Base-by-base conservation (phyloP, 2,888 invertebrate species). In the Carpatolechia fugitivella region DNA sequence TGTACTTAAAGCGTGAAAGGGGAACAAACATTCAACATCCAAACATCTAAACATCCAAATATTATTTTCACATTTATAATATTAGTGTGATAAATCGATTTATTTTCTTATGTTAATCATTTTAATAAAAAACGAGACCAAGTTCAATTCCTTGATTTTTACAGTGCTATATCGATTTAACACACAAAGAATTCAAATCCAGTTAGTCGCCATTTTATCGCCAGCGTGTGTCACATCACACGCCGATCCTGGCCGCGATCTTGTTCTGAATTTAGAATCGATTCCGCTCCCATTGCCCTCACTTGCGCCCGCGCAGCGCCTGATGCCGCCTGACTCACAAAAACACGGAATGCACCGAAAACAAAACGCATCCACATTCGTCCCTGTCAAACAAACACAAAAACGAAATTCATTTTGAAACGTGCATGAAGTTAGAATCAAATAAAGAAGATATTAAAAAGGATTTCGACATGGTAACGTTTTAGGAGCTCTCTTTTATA, bases 221-320 rank as follows among this genome's bases (percentile, higher is more conserved):
- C 1, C 16, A 14, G 14, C 47, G 48, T 48, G 50, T 44, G 44
- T 44, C 44, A 29, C 50, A 50, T 44, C 44, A 29, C 50, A 50
- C 46, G 30, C 13, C 46, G 46, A 13, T 50, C 36, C 38, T 50
- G 50, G 6, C 36, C 50, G 24, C 24, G 36, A 50, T 50, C 36
- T 50, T 36, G 36, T 36, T 50, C 38, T 14, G 10, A 36, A 50
- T 50, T 50, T 50, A 50, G 50, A 47, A 35, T 20, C 50, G 7
- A 31, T 20, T 29, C 13, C 29, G 50, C 11, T 50, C 50, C 33
- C 35, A 48, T 18, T 20, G 35, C 40, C 8, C 16, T 10, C 18
- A 3, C 40, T 0, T 24, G 24, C 24, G 24, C 24, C 24, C 6
- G 24, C 24, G 24, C 24, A 3, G 24, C 24, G 24, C 6, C 46